Percentiles rank a stretch among this genome's conserved stretches.
Evolutionary conservation across 1,140 invertebrate species (phyloP).

Genomic region (Drosophila persimilis): DNA sequence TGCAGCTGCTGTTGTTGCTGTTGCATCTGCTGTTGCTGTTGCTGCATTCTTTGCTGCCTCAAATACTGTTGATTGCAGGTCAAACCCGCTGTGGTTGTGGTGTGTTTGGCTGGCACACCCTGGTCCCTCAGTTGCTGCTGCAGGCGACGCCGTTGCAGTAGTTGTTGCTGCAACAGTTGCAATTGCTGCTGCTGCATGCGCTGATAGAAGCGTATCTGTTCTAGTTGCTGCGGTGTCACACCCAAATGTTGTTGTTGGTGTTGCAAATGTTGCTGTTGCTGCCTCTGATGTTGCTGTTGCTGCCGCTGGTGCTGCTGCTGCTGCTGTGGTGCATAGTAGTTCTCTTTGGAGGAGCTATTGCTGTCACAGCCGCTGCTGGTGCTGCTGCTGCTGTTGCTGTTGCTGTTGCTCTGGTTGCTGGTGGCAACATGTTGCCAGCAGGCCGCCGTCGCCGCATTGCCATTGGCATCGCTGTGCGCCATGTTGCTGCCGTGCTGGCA

Average conservation of each 20-base stretch:
- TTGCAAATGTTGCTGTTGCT: conserved; percentile 33
- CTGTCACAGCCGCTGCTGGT: conserved; percentile 77
- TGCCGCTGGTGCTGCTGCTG: conserved; percentile 30
- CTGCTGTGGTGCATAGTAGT: conserved; percentile 58
- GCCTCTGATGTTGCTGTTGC: conserved; percentile 33
- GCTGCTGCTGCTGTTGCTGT: conserved; percentile 56
- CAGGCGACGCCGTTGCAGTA: conserved; percentile 65
- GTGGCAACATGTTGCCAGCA: conserved; percentile 73
- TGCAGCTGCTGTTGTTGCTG: conserved; percentile 27
- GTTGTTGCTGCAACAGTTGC: conserved; percentile 71
- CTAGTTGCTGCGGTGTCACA: conserved; percentile 69
- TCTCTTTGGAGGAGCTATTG: conserved; percentile 75
- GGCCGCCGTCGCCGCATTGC: conserved; percentile 28
- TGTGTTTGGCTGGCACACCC: conserved; percentile 47
- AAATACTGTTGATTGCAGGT: conserved; percentile 81
- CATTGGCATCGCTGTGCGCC: conserved; percentile 47
- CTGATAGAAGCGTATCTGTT: conserved; percentile 76
- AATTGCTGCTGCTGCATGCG: conserved; percentile 79
- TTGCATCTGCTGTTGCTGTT: conserved; percentile 28
- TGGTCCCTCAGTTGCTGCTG: conserved; percentile 71
- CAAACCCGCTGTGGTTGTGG: conserved; percentile 51
- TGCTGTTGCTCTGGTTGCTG: conserved; percentile 38
- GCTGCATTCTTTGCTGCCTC: conserved; percentile 59
- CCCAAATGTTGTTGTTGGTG: conserved; percentile 43
- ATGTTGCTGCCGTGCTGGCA: conserved; percentile 41